A percentile compares a stretch with the other conserved stretches of the same genome.
These are phyloP conservation scores for Sciurus vulgaris DNA, from an alignment of 2,797 vertebrate species.

Conservation along the genomic window DNA sequence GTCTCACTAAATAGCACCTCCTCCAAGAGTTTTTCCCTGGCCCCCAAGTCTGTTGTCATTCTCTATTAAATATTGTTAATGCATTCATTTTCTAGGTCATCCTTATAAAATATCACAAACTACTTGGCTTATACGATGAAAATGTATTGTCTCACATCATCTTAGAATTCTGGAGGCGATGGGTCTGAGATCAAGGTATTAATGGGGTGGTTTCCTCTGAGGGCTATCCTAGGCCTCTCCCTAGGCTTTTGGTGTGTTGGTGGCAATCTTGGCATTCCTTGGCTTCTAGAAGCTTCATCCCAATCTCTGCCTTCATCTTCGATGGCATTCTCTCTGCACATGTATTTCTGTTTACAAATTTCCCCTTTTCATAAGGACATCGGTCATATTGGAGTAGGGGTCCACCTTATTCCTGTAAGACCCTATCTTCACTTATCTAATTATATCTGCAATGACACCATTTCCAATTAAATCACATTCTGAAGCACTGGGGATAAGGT, in stretches of 20 bases:
- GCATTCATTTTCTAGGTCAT: background rate
- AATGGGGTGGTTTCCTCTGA: background rate
- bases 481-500: background rate
- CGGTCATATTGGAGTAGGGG: background rate
- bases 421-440: background rate
- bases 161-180: background rate
- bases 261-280: background rate
- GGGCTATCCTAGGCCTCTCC: background rate
- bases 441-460: background rate
- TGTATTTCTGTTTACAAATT: background rate
- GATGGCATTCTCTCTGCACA: background rate
- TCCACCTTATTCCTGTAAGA: background rate
- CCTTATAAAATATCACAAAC: background rate
- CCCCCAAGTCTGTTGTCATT: background rate
- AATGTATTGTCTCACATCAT: background rate
- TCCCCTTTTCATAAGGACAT: background rate
- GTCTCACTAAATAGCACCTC: background rate
- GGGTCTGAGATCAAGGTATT: background rate
- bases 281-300: background rate
- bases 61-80: background rate
- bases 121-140: background rate
- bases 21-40: background rate
- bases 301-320: background rate
- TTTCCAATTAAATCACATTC: conserved; percentile 27
- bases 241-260: background rate